Base-by-base conservation (phyloP, 2,113 vertebrate species). In the Nycticorax nycticorax region DNA sequence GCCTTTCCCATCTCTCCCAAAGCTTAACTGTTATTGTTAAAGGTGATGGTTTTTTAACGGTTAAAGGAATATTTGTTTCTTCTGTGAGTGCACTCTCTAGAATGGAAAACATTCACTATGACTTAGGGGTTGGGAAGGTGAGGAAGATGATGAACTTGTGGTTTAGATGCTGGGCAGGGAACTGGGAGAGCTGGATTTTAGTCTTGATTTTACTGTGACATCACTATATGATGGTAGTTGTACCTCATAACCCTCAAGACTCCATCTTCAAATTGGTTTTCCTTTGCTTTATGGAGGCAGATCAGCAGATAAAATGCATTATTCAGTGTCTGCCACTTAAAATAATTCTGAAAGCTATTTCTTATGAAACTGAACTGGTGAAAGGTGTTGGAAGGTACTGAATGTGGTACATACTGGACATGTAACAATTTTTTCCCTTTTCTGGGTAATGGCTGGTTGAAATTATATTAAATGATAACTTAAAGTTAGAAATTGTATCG, bases 101-200 rank as follows among this genome's bases (percentile, higher is more conserved):
- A 68, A 33, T 35, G 10, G 52, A 68, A 64, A 89, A 39, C 3
- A 53, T 85, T 91, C 30, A 5, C 15, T 56, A 5, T 78, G 87
- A 53, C 43, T 88, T 85, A 11, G 2, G 33, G 21, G 8, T 48
- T 91, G 63, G 56, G 56, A 91, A 92, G 73, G 48, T 72, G 68
- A 73, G n/a, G 57, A 73, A 50, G 79, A 24, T 82, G 50, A 93
- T 81, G 43, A 81, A 76, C 10, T 76, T 82, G 73, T 81, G 91
- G 76, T 78, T 92, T 84, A 33, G 64, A 96, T 68, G 57, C 57
- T 39, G 32, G 48, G 9, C 60, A 82, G 74, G 43, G 66, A 96
- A 91, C 84, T 4, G 57, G 93, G 74, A 95, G 80, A 95, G 87
- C 93, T 91, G 77, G 93, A 96, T 96, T 82, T 81, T 87, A 27